Evolutionary conservation across 2,888 invertebrate species (phyloP).

Genomic region (Ennomos quercinarius): DNA sequence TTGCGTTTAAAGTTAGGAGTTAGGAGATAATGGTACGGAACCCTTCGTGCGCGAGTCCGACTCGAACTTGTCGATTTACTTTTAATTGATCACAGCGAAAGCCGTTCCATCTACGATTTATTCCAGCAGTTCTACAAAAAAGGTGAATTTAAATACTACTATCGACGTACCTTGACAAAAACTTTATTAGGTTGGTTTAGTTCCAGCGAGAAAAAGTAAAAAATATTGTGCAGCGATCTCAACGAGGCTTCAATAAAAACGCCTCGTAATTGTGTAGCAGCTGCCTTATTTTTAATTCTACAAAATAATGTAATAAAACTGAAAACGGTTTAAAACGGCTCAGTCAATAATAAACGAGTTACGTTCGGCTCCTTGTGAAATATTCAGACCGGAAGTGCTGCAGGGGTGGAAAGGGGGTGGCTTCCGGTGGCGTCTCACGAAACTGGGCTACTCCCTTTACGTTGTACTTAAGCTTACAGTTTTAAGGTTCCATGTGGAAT

Average conservation of each 20-base stretch:
- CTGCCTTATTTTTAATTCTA: conserved; percentile 24
- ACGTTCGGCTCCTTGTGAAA: conserved; percentile 36
- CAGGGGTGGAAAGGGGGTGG: conserved; percentile 19
- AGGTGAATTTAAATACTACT: too few species aligned
- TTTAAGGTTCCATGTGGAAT: not conserved
- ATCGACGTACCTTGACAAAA: too few species aligned
- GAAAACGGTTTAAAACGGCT: conserved; percentile 24
- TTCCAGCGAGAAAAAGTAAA: too few species aligned
- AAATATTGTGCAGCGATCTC: too few species aligned
- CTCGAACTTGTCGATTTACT: too few species aligned
- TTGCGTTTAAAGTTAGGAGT: too few species aligned
- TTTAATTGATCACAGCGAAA: too few species aligned
- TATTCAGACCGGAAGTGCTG: conserved; percentile 43
- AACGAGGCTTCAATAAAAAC: conserved; percentile 3
- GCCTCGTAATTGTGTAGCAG: conserved; percentile 12
- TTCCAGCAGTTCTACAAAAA: too few species aligned
- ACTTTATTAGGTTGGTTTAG: too few species aligned
- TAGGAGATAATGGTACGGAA: too few species aligned
- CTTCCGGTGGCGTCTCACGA: conserved; percentile 32
- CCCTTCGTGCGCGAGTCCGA: too few species aligned
- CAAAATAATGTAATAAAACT: conserved; percentile 27
- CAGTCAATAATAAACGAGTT: conserved; percentile 27
- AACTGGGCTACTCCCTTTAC: conserved; percentile 18
- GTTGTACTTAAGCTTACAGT: conserved; percentile 3
- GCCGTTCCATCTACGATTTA: too few species aligned